Conservation (phyloP, 2,888 invertebrate genomes). For the Eucera pruinosa region DNA sequence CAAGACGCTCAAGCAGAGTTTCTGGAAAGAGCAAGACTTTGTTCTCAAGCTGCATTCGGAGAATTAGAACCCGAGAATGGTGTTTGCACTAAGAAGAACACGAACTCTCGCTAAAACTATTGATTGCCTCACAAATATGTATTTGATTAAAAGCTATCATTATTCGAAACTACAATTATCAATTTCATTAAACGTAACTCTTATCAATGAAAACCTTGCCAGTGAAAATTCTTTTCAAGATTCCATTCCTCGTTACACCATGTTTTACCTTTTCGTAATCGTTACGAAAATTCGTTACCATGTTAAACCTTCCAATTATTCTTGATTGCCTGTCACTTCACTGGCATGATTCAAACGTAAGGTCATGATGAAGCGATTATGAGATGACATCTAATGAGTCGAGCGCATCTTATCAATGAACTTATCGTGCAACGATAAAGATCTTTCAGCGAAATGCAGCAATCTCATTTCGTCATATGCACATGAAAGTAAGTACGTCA, state of each 20-base stretch:
- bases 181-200: too few species aligned
- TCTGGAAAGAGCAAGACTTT: constrained; percentile 86
- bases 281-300: too few species aligned
- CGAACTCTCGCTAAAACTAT: neutral
- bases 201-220: neutral
- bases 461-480: constrained; percentile 6
- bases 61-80: constrained; percentile 39
- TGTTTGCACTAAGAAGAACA: constrained; percentile 21
- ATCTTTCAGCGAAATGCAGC: neutral
- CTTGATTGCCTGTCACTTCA: neutral
- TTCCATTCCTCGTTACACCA: neutral
- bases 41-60: constrained; percentile 74
- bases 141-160: neutral
- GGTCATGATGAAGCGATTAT: neutral
- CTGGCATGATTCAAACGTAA: neutral
- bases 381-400: neutral
- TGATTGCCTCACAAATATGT: neutral
- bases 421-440: constrained; percentile 9
- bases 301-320: constrained; percentile 4
- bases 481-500: constrained; percentile 32
- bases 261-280: too few species aligned
- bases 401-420: constrained; percentile 36
- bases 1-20: constrained; percentile 87
- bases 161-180: too few species aligned
- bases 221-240: neutral